Evolutionary conservation across 2,797 vertebrate species (phyloP).

Genomic region (Staurois parvus): DNA sequence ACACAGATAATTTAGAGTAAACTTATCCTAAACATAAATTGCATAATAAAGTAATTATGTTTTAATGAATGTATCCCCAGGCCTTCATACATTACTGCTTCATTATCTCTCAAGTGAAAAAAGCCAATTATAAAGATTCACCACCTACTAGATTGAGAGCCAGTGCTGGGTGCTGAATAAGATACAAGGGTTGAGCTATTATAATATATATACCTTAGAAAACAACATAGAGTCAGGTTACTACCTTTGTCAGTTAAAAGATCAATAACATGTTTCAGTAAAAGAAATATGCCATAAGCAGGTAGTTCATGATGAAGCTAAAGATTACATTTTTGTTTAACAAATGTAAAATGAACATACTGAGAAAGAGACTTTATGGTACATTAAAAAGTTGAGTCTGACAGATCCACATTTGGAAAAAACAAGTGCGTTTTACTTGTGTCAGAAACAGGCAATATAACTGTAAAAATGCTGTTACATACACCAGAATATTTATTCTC

Average conservation of each 20-base stretch:
- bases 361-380: constrained; percentile 25
- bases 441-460: constrained; percentile 5
- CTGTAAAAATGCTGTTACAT: constrained; percentile 19
- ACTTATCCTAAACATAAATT: not conserved
- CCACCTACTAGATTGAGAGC: constrained; percentile 30
- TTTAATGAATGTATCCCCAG: not conserved
- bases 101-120: constrained; percentile 33
- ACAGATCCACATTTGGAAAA: constrained; percentile 10
- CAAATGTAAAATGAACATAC: constrained; percentile 23
- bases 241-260: constrained; percentile 54
- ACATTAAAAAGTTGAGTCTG: constrained; percentile 3
- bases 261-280: constrained; percentile 12
- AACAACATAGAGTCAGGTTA: not conserved
- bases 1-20: not conserved
- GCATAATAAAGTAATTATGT: not conserved
- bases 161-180: constrained; percentile 27
- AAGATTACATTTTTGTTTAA: not conserved
- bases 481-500: not conserved
- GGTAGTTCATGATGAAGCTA: constrained; percentile 22
- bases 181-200: constrained; percentile 30
- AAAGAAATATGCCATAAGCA: constrained; percentile 36
- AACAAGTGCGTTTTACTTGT: not conserved
- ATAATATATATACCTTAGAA: constrained; percentile 11
- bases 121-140: not conserved
- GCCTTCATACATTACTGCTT: constrained; percentile 31